Base-by-base conservation (phyloP, 2,797 vertebrate species). In the Onychomys leucogaster region DNA sequence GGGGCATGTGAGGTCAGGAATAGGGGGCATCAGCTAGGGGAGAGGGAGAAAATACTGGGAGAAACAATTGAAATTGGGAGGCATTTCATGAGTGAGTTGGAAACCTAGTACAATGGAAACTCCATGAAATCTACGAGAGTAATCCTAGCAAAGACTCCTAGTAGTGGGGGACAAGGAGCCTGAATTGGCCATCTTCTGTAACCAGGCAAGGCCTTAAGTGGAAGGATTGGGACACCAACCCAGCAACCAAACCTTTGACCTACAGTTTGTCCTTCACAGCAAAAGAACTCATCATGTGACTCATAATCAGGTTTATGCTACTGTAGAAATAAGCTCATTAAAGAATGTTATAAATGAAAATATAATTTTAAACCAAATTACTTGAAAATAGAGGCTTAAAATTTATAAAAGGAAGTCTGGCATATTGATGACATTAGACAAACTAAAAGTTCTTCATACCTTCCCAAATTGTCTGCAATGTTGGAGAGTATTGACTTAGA, bases 301-400 rank as follows among this genome's bases (percentile, higher is more conserved):
- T 98, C 37, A 43, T 97, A 98, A 98, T 98, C 98, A 98, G 96
- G 81, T 65, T 78, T 98, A 91, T 0, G 67, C 91, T 96, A 89
- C 91, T 96, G 96, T 96, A 90, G 96, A 98, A 98, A 97, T 98
- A 98, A 98, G 93, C 96, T 98, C 96, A 97, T 98, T 98, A 97
- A 96, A 27, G 86, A 27, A 97, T 69, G 76, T 97, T 97, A 96
- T 97, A 96, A 98, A 97, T 96, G 90, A 93, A 98, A 98, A 98
- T 97, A 90, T 9, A 90, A 96, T 96, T 98, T 98, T 96, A 89
- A 98, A 97, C 93, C 85, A 97, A 98, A 97, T 98, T 96, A 96
- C 94, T 95, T 49, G 80, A 98, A 98, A 98, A 98, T 55, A 71
- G 85, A 97, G 67, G 65, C 97, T 97, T 97, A 85, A 96, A 98